phyloP scores from a whole-genome alignment of 2,888 invertebrate genomes.

The Torymus auratus region DNA sequence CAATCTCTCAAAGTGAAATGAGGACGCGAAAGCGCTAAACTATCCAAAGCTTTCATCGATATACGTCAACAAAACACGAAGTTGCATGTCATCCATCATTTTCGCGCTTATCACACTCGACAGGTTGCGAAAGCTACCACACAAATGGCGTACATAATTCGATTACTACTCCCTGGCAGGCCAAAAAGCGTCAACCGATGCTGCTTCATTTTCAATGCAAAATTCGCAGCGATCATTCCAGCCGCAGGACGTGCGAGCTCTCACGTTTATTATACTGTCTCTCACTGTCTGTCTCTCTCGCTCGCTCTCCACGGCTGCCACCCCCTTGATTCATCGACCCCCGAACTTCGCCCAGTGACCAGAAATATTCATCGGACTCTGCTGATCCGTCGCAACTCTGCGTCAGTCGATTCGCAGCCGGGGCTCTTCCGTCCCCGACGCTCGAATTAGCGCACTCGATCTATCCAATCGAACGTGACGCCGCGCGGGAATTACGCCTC shows the following conservation, averaged over 20 bases:
- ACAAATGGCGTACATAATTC: too few relatives aligned
- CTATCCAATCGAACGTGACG: constrained; percentile 57
- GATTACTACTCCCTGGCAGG: too few relatives aligned
- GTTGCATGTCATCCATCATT: constrained; percentile 7
- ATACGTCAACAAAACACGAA: too few relatives aligned
- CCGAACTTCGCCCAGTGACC: constrained; percentile 11
- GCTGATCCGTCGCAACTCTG: constrained; percentile 5
- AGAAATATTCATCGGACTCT: constrained; percentile 46
- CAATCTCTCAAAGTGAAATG: neutral
- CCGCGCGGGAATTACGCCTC: constrained; percentile 59
- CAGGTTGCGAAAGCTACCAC: too few relatives aligned
- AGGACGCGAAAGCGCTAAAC: too few relatives aligned
- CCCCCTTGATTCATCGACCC: constrained; percentile 35
- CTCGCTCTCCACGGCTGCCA: too few relatives aligned
- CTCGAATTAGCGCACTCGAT: constrained; percentile 36
- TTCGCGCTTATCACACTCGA: too few relatives aligned
- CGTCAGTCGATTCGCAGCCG: neutral
- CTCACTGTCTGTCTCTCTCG: neutral
- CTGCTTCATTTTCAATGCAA: constrained; percentile 19
- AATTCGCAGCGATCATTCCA: constrained; percentile 27
- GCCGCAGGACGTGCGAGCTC: neutral
- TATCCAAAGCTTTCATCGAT: too few relatives aligned
- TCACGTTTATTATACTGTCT: neutral
- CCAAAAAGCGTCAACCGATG: too few relatives aligned
- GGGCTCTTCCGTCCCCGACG: constrained; percentile 10